Evolutionary conservation across 2,113 vertebrate genomes (phyloP), one percentile per base, ranked within the genome.

Genomic region (Abramis brama): DNA sequence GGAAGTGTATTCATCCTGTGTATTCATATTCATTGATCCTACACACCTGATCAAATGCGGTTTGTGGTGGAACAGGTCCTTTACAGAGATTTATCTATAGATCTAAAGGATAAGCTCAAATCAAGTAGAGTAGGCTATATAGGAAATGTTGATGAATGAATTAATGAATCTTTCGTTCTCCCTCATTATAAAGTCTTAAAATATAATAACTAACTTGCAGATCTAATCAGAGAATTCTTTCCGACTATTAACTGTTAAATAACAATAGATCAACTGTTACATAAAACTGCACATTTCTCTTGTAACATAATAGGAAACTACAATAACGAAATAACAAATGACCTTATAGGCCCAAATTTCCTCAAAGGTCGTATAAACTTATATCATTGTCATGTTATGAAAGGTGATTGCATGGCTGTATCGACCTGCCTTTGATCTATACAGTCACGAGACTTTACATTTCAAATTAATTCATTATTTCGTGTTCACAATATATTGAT

Each of bases 141-240:
- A 39, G 70, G 68, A 43, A n/a, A 43, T 12, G 33, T 5, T 70
- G 30, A 43, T 43, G 3, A n/a, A 39, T 6, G 9, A 39, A 43
- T 45, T 0, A 43, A 79, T 5, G 7, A 45, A 82, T 82, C 5
- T 11, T 50, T 13, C n/a, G 19, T n/a, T 82, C 43, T 52, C 15
- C 36, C 55, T 27, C 11, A 66, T 27, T n/a, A 81, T 47, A 21
- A n/a, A 45, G 36, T 10, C 57, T 62, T 15, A 36, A 62, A 17
- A 36, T 36, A 1, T 33, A 71, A 82, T 82, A 45, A 33, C 27
- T 71, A 83, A 82, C 66, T 39, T 57, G 21, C 76, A 57, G 45
- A 83, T 83, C 81, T 39, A 55, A 73, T 83, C 64, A 21, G 47
- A 25, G 50, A 83, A 71, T 83, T 82, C 45, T 6, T 83, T 73